Percentiles rank a stretch among this genome's conserved stretches.
phyloP scores from a whole-genome alignment of 2,113 vertebrate genomes.

The Eretmochelys imbricata region DNA sequence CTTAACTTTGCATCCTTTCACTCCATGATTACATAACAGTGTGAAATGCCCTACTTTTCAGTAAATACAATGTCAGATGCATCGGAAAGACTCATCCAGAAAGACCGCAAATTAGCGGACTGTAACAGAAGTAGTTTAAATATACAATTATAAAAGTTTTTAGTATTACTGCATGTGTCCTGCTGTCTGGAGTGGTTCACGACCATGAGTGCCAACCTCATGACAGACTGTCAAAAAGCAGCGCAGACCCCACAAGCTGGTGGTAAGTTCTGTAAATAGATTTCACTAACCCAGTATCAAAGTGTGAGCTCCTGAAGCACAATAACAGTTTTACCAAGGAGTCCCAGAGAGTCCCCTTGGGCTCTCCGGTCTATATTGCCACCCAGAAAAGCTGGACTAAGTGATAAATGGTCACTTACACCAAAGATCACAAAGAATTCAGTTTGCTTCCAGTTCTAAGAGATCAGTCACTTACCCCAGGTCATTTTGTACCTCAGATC shows the following conservation, averaged over 20 bases:
- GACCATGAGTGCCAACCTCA: background rate
- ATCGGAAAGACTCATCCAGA: background rate
- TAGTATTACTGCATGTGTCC: background rate
- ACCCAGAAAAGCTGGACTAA: too few species aligned
- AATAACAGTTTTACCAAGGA: background rate
- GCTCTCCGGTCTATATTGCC: too few species aligned
- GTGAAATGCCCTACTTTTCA: background rate
- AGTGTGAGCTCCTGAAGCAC: background rate
- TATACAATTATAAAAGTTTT: background rate
- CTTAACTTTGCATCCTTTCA: background rate
- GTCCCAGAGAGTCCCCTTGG: background rate
- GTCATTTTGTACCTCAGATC: too few species aligned
- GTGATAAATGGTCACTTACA: background rate
- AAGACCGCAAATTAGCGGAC: fast-evolving
- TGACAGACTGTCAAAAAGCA: background rate
- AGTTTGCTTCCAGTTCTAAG: too few species aligned
- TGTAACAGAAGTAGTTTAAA: background rate
- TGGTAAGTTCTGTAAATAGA: background rate
- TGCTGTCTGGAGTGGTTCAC: background rate
- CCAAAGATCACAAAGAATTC: too few species aligned
- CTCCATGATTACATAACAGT: background rate
- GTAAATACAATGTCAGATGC: background rate
- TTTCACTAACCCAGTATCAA: background rate
- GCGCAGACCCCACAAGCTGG: background rate
- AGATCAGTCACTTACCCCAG: too few species aligned